Evolutionary conservation across 1,140 invertebrate species (phyloP), one percentile per base, ranked within the genome.

Genomic region (Gryllus bimaculatus): DNA sequence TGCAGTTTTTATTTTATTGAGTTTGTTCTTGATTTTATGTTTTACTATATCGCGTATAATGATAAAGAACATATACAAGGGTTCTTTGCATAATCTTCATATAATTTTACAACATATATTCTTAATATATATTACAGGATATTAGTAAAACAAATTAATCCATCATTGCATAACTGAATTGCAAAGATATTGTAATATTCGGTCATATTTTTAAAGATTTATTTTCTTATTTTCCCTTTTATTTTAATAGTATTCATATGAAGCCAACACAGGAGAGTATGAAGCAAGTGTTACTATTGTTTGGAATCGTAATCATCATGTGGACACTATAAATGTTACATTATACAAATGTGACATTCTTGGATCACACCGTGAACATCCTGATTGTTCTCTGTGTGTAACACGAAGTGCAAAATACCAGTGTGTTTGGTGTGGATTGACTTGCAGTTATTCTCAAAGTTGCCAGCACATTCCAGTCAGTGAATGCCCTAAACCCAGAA

Each of bases 331-430:
- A 20, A 93, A 90, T 83, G 93, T 99, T 75, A 94, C 93, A 26
- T 86, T 98, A 48, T 99, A 98, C 85, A 98, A 98, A 87, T 98
- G 97, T 88, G 93, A 95, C 85, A 93, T 96, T 78, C 87, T 98
- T 79, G 96, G 96, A 15, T 95, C 95, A 8, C 95, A 97, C 85
- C 89, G 94, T 74, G 94, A 96, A 83, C 93, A 96, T 84, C 93
- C 95, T 10, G 97, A 98, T 85, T 99, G 97, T 86, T 98, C 96
- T 18, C 87, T 97, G 39, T 99, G 97, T 85, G 92, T 97, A 20
- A 97, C 96, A 0, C 88, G 95, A 54, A 93, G 95, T 85, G 88
- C 91, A 12, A 92, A 95, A 83, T 98, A 96, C 84, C 91, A 94
- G 77, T 98, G 97, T 84, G 93, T 93, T 26, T 98, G 96, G 96